A percentile compares a stretch with the other conserved stretches of the same genome.
Conservation (phyloP, 2,888 invertebrate genomes). For the Zeuzera pyrina region DNA sequence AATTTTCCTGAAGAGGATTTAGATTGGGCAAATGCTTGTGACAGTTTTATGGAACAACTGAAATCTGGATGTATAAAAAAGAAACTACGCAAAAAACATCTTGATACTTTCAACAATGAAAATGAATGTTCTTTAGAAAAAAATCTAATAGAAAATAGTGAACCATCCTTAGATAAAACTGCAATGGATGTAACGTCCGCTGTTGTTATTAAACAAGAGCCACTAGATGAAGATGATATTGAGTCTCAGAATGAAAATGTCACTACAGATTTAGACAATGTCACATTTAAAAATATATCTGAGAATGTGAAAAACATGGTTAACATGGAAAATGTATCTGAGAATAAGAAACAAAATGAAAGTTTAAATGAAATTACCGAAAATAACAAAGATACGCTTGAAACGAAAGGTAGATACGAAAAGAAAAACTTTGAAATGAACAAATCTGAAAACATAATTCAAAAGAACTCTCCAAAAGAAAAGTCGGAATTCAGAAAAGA, state of each 20-base stretch:
- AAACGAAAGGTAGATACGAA: neutral
- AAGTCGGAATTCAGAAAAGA: too few relatives aligned
- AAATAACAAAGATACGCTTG: neutral
- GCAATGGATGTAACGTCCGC: conserved; percentile 6
- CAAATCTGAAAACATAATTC: too few relatives aligned
- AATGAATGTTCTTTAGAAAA: conserved; percentile 29
- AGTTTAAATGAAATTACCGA: neutral
- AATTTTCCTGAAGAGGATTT: conserved; percentile 29
- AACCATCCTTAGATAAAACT: neutral
- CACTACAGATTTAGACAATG: neutral
- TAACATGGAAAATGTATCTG: neutral
- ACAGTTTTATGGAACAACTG: conserved; percentile 84
- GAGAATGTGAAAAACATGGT: neutral
- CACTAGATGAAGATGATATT: conserved; percentile 45
- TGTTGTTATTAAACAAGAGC: conserved; percentile 42
- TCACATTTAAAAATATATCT: neutral
- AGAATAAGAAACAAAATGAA: conserved; percentile 1
- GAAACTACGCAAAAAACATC: conserved; percentile 66
- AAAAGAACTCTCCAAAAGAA: too few relatives aligned
- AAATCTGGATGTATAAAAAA: conserved; percentile 74
- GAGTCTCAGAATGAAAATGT: conserved; percentile 15
- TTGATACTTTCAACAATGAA: conserved; percentile 33
- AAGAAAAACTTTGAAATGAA: too few relatives aligned
- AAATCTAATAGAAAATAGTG: conserved; percentile 6
- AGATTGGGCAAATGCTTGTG: conserved; percentile 81